Evolutionary conservation across 2,113 vertebrate species (phyloP), one percentile per base, ranked within the genome.

Genomic region (Argyrosomus japonicus): DNA sequence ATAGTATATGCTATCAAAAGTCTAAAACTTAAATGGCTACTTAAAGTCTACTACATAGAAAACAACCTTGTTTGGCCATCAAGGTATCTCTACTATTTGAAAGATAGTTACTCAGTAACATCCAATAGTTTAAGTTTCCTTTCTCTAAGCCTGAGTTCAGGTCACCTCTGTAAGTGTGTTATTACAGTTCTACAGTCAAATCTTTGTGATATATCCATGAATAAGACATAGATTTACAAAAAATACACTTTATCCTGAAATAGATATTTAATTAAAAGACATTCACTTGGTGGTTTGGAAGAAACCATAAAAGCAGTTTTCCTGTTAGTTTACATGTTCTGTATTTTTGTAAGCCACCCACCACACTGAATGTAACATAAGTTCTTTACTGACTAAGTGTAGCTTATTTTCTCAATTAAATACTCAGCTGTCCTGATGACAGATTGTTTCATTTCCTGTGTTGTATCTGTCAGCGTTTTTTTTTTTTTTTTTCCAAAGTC

Each of bases 281-380:
- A 23, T 71, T 27, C 51, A 73, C 11, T 50, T 0, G 17, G 48
- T 60, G 68, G 47, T 73, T 85, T 68, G 36, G 12, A 75, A 63
- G 62, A 78, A 68, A 56, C 29, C 14, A 57, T 14, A 21, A 62
- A 79, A 53, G 23, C 27, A 65, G 53, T 71, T 84, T 70, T 76
- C 19, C 29, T 25, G 6, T 29, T 82, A 64, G 76, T 77, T 86
- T 71, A 60, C 50, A 54, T 78, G 71, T 71, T 75, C 27, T 83
- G 32, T 87, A 85, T 74, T 81, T 93, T 88, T 87, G 70, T 81
- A 87, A 86, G 48, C 53, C 15, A 13, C 89, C 88, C 91, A 89
- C 88, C 86, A 89, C 85, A 47, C 48, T 90, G 92, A 93, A 93
- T 93, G 91, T 95, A 90, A 77, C 23, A 58, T 61, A 79, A 51